Conservation (phyloP, 2,113 vertebrate species). For the Caranx ignobilis region DNA sequence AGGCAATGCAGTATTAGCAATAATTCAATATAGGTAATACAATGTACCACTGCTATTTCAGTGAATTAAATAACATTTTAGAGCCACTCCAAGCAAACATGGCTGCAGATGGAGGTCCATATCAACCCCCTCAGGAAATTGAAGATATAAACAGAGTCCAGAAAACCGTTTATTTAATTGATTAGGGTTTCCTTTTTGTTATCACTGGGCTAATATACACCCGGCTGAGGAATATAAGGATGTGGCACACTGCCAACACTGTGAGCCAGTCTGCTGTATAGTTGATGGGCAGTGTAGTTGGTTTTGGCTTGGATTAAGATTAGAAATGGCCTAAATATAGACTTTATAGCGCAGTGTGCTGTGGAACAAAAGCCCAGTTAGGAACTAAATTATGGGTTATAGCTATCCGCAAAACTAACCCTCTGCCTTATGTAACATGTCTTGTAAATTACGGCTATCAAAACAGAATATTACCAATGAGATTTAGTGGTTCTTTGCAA, state of each 20-base stretch:
- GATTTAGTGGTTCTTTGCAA: slow-evolving; percentile 13
- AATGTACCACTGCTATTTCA: slow-evolving; percentile 23
- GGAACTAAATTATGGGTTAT: slow-evolving; percentile 5
- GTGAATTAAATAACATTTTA: slow-evolving; percentile 42
- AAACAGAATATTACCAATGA: background rate
- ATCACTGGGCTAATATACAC: slow-evolving; percentile 27
- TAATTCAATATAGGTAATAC: slow-evolving; percentile 37
- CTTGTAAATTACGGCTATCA: background rate
- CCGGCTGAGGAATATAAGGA: slow-evolving; percentile 6
- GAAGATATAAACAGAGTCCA: slow-evolving; percentile 34
- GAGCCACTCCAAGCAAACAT: slow-evolving; percentile 45
- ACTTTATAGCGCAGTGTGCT: slow-evolving; percentile 1
- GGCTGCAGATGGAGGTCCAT: slow-evolving; percentile 21
- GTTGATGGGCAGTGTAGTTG: slow-evolving; percentile 7
- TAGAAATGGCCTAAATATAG: slow-evolving; percentile 9
- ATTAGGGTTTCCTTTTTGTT: slow-evolving; percentile 38
- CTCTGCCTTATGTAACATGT: slow-evolving; percentile 4
- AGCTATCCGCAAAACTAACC: slow-evolving; percentile 1
- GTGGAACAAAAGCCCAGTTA: slow-evolving; percentile 21
- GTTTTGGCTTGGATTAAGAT: slow-evolving; percentile 18
- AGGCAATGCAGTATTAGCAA: background rate
- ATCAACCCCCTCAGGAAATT: slow-evolving; percentile 41
- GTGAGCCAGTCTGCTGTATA: background rate
- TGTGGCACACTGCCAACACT: slow-evolving; percentile 15
- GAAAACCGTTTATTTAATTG: slow-evolving; percentile 53